These are phyloP conservation scores for Seriola rivoliana DNA, from an alignment of 2,113 vertebrate genomes.

Conservation along the genomic window DNA sequence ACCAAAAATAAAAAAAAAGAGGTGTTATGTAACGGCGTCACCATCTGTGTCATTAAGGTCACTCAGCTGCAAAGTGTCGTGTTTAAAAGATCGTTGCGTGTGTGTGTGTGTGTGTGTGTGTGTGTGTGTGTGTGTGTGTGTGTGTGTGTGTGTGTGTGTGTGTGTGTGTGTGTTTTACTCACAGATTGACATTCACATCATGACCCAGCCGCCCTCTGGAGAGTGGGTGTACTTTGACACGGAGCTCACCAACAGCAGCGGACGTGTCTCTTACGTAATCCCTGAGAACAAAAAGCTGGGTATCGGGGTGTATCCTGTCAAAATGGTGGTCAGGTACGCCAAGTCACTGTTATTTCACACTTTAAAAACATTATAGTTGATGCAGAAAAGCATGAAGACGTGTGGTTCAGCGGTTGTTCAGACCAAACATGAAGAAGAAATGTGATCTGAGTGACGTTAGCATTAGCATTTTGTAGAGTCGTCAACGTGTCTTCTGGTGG, in stretches of 20 bases:
- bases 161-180: background rate
- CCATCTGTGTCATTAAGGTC: slow-evolving; percentile 7
- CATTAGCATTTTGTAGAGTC: too few species aligned
- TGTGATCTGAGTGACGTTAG: too few species aligned
- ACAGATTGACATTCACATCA: slow-evolving; percentile 98
- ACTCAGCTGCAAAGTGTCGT: background rate
- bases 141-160: background rate
- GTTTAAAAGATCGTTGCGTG: background rate
- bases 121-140: background rate
- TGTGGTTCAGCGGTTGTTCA: too few species aligned
- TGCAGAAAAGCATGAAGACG: too few species aligned
- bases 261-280: slow-evolving; percentile 91
- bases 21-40: background rate
- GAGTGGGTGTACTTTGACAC: slow-evolving; percentile 97
- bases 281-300: slow-evolving; percentile 90
- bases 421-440: too few species aligned
- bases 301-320: slow-evolving; percentile 95
- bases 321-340: slow-evolving; percentile 96
- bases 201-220: slow-evolving; percentile 95
- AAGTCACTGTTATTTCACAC: background rate
- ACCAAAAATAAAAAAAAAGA: background rate
- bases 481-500: too few species aligned
- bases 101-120: background rate
- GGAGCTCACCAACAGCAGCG: slow-evolving; percentile 95
- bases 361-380: background rate